phyloP scores from a whole-genome alignment of 2,888 invertebrate genomes.

The Parnassius apollo region DNA sequence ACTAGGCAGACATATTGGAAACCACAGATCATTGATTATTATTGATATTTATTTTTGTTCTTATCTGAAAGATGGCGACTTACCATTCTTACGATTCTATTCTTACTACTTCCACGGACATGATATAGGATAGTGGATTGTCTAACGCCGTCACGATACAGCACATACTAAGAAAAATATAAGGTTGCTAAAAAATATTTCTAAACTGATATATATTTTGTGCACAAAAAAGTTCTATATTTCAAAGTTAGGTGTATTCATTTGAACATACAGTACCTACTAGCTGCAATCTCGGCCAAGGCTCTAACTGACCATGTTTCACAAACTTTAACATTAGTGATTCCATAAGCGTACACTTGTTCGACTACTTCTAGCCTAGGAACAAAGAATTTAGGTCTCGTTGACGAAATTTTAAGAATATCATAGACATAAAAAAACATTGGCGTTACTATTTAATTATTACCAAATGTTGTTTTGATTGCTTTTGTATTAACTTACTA shows the following conservation, averaged over 20 bases:
- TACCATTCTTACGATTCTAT: no score
- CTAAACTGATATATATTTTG: conserved; percentile 1
- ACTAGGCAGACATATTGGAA: no score
- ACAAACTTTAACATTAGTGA: conserved; percentile 61
- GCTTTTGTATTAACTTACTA: conserved; percentile 4
- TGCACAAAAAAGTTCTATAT: conserved; percentile 23
- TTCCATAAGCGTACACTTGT: conserved; percentile 50
- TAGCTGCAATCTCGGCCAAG: conserved; percentile 62
- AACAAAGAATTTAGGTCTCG: conserved; percentile 54
- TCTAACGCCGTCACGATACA: no score
- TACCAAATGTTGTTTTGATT: conserved; percentile 1
- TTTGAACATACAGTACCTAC: conserved; percentile 29
- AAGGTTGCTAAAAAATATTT: no score
- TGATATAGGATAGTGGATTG: no score
- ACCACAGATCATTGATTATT: no score
- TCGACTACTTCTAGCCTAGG: conserved; percentile 43
- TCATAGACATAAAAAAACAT: conserved; percentile 20
- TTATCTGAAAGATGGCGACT: no score
- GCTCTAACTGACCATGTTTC: conserved; percentile 51
- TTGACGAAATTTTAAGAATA: conserved; percentile 40
- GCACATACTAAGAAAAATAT: no score
- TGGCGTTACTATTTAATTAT: neutral
- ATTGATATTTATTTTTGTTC: no score
- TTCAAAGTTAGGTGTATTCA: conserved; percentile 20
- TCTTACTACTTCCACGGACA: no score